Percentiles rank a stretch among this genome's conserved stretches.
phyloP scores from a whole-genome alignment of 2,888 invertebrate species.

The Xanthorhoe spadicearia region DNA sequence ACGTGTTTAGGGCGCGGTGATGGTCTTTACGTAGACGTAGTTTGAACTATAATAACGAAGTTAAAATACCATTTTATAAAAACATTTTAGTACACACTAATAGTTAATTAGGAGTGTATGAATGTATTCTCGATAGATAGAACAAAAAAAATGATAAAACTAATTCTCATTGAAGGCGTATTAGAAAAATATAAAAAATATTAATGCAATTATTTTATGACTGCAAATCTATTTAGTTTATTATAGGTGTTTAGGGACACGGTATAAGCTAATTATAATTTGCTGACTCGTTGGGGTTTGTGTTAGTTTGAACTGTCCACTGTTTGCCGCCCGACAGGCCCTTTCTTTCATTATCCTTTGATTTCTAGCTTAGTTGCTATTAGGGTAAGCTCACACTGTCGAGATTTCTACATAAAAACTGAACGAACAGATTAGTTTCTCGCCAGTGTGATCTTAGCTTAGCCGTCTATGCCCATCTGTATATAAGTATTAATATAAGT shows the following conservation, averaged over 20 bases:
- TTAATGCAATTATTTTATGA: slow-evolving; percentile 52
- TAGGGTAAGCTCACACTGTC: slow-evolving; percentile 5
- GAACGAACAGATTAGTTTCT: neutral
- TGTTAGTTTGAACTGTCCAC: slow-evolving; percentile 30
- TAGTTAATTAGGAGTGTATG: slow-evolving; percentile 66
- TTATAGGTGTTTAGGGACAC: slow-evolving; percentile 58
- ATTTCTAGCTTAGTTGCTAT: slow-evolving; percentile 9
- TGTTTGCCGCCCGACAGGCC: slow-evolving; percentile 32
- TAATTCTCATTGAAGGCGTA: slow-evolving; percentile 41
- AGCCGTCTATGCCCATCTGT: slow-evolving; percentile 38
- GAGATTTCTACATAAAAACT: neutral
- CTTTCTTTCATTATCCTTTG: slow-evolving; percentile 26
- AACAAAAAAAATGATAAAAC: slow-evolving; percentile 65
- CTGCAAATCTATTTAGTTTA: slow-evolving; percentile 61
- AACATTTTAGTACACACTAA: slow-evolving; percentile 70
- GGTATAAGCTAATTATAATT: slow-evolving; percentile 47
- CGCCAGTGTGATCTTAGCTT: slow-evolving; percentile 4
- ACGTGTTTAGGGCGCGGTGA: slow-evolving; percentile 73
- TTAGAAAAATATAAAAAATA: slow-evolving; percentile 38
- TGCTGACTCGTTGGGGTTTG: slow-evolving; percentile 48
- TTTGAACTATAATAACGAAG: slow-evolving; percentile 65
- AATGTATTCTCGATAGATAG: slow-evolving; percentile 76
- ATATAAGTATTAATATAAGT: slow-evolving; percentile 62
- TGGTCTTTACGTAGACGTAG: slow-evolving; percentile 73
- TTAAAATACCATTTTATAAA: slow-evolving; percentile 71